phyloP scores from a whole-genome alignment of 2,113 vertebrate genomes.

The Sinocyclocheilus rhinocerous region DNA sequence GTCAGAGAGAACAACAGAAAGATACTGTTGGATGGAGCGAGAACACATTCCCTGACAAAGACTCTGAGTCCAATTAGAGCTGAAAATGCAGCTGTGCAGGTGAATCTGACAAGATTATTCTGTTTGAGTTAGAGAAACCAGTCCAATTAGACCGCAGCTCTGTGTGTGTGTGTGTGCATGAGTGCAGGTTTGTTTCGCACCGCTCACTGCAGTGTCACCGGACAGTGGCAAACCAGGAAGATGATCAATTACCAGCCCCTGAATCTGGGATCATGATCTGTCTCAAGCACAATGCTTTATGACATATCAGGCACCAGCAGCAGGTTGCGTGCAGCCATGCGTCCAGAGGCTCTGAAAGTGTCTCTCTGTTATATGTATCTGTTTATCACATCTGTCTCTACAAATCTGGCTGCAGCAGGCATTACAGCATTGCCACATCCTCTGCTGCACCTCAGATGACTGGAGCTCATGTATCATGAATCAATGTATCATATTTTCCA shows the following conservation, averaged over 20 bases:
- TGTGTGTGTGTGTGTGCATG: not conserved
- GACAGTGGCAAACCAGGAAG: not conserved
- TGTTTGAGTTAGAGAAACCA: constrained; percentile 15
- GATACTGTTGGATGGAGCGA: not conserved
- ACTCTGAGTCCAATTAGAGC: constrained; percentile 49
- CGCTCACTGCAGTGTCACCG: not conserved
- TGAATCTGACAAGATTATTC: constrained; percentile 51
- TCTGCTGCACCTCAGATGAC: not conserved
- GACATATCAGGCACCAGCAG: constrained; percentile 37
- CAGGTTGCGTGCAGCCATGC: not conserved
- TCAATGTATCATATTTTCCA: not conserved
- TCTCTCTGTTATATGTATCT: not conserved
- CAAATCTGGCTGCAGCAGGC: not conserved
- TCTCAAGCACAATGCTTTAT: constrained; percentile 28
- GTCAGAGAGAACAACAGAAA: not conserved
- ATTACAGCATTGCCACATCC: not conserved
- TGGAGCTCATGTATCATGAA: not conserved
- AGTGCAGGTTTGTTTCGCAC: not conserved
- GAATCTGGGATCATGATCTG: constrained; percentile 38
- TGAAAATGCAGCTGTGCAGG: constrained; percentile 45
- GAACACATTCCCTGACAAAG: not conserved
- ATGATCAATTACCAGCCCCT: constrained; percentile 34
- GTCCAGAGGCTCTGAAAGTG: not conserved
- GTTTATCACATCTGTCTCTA: not conserved
- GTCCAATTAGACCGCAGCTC: constrained; percentile 40